Evolutionary conservation across 1,140 invertebrate species (phyloP), one percentile per base, ranked within the genome.

Genomic region (Tetramorium alpestre): DNA sequence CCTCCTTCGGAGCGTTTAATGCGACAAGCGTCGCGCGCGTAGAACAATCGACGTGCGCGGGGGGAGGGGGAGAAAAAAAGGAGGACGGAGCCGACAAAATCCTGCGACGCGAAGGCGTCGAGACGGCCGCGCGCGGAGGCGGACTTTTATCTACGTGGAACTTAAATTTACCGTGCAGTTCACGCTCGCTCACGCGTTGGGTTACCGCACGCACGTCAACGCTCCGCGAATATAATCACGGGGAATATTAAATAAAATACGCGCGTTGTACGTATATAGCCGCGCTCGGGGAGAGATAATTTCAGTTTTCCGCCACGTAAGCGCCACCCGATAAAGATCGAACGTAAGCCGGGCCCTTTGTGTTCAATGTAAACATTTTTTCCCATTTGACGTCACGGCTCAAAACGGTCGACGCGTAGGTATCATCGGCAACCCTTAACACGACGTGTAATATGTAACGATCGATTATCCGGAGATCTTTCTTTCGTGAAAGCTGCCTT

Each of bases 91-190:
- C 49, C 33, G 6, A 56, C 33, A 41, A 69, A 67, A 80, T 54
- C 60, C 62, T 1, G 13, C 18, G 62, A 33, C 33, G 18, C 7
- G 38, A 44, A n/a, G 38, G 38, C 8, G n/a, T 65, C 33, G 33
- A 1, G 18, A 47, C 28, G 11, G 33, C 33, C 3, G 33, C 33
- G 33, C 28, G 1, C 11, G 11, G 47, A 41, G 25, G 22, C 56
- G 41, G 18, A 28, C 65, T n/a, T 47, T 82, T 82, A 72, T 51
- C 78, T 82, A 56, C 25, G 54, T 58, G 16, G 10, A 58, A 58
- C 51, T 82, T 82, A 72, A 82, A 82, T 70, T 81, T 81, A 56
- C 64, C 47, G 64, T 81, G 62, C 77, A 69, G 25, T 33, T 33
- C 33, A 33, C 33, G 33, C 33, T 33, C 33, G 33, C 33, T 33